phyloP scores from a whole-genome alignment of 2,113 vertebrate species.

The Hemiprocne comata region DNA sequence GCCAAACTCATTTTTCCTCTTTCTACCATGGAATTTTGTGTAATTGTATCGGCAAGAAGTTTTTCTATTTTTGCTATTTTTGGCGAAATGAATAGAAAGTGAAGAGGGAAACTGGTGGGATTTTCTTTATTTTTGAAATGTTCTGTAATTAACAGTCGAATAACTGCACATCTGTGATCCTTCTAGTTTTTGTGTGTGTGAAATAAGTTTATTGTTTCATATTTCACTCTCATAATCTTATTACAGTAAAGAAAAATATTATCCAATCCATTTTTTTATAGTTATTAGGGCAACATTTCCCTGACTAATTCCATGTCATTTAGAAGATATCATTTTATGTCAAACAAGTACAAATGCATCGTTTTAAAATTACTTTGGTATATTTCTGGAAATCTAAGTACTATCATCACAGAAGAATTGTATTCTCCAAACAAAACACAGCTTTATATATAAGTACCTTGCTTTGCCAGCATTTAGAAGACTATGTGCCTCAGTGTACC shows the following conservation, averaged over 20 bases:
- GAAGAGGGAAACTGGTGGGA: neutral
- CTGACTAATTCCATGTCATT: neutral
- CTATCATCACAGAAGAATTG: neutral
- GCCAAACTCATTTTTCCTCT: neutral
- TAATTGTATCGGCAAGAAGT: neutral
- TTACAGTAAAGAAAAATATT: neutral
- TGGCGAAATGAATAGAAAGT: neutral
- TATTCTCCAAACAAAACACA: neutral
- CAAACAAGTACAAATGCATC: neutral
- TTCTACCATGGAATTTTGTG: neutral
- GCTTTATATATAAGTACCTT: neutral
- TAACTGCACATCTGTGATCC: neutral
- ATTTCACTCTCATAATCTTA: neutral
- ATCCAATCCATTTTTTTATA: neutral
- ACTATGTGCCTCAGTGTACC: neutral
- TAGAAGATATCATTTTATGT: neutral
- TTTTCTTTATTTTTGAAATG: neutral
- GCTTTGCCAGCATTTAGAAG: neutral
- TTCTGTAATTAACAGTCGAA: neutral
- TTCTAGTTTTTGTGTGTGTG: neutral
- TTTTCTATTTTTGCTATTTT: neutral
- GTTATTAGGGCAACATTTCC: neutral
- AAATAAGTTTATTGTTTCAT: neutral
- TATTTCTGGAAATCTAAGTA: neutral
- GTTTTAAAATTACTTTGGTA: constrained; percentile 8